Percentiles rank a stretch among this genome's conserved stretches.
These are phyloP conservation scores for Drosophila oshimai DNA, from an alignment of 1,140 invertebrate species.

Conservation along the genomic window DNA sequence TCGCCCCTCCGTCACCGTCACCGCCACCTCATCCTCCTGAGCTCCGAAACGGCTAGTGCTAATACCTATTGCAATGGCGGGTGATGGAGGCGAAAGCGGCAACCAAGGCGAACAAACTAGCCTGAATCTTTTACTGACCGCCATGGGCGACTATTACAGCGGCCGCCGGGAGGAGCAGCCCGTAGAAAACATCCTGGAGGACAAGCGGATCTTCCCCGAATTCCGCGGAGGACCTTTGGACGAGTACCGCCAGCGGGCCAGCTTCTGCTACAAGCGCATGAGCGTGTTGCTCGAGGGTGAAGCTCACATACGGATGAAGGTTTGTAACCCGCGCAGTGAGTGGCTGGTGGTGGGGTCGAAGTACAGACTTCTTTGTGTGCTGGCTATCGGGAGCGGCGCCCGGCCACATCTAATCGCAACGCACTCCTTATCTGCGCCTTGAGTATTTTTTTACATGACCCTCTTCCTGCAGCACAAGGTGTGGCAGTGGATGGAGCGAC, in stretches of 20 bases:
- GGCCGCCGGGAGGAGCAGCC: constrained; percentile 3
- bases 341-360: constrained; percentile 13
- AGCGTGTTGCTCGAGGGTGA: constrained; percentile 88
- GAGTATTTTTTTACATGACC: constrained; percentile 17
- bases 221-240: constrained; percentile 89
- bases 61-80: constrained; percentile 15
- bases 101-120: too few species aligned
- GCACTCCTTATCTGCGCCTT: neutral
- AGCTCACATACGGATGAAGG: constrained; percentile 84
- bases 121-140: constrained; percentile 12
- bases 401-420: constrained; percentile 1
- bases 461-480: constrained; percentile 86
- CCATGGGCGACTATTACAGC: constrained; percentile 40
- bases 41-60: too few species aligned
- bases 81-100: neutral
- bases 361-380: constrained; percentile 41
- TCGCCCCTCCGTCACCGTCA: neutral
- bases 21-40: too few species aligned
- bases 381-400: constrained; percentile 7
- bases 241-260: constrained; percentile 88
- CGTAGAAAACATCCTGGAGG: constrained; percentile 57
- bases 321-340: neutral
- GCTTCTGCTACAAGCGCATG: constrained; percentile 93
- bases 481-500: constrained; percentile 89
- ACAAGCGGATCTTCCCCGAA: constrained; percentile 83